These are phyloP conservation scores for Lutjanus campechanus DNA, from an alignment of 2,797 vertebrate genomes.

Conservation along the genomic window DNA sequence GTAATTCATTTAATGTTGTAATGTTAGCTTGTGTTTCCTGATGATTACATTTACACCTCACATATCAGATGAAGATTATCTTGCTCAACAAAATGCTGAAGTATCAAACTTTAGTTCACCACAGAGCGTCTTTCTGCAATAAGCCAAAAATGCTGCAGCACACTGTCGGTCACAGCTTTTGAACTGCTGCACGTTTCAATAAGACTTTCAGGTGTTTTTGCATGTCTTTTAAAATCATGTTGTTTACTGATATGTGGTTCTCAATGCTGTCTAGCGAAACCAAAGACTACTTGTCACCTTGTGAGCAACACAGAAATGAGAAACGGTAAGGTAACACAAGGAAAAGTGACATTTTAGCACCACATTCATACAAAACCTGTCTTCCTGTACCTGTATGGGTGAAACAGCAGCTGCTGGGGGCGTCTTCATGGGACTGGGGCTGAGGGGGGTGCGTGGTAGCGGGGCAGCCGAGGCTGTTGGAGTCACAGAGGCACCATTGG, in stretches of 20 bases:
- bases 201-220: not conserved
- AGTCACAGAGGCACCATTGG: slow-evolving; percentile 71
- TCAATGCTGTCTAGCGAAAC: not conserved
- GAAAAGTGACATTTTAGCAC: not conserved
- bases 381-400: slow-evolving; percentile 92
- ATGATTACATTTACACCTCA: no score
- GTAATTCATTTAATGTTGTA: no score
- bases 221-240: not conserved
- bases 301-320: no score
- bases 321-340: not conserved
- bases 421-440: slow-evolving; percentile 97
- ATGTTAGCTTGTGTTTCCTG: no score
- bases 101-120: no score
- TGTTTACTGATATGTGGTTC: no score
- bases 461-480: slow-evolving; percentile 84
- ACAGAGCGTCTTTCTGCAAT: no score
- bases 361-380: not conserved
- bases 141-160: no score
- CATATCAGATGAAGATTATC: no score
- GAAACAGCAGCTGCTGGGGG: slow-evolving; percentile 96
- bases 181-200: no score
- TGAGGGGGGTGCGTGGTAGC: slow-evolving; percentile 94
- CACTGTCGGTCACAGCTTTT: no score
- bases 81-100: no score
- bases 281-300: not conserved